Evolutionary conservation across 2,797 vertebrate species (phyloP), one percentile per base, ranked within the genome.

Genomic region (Pseudochaenichthys georgianus): DNA sequence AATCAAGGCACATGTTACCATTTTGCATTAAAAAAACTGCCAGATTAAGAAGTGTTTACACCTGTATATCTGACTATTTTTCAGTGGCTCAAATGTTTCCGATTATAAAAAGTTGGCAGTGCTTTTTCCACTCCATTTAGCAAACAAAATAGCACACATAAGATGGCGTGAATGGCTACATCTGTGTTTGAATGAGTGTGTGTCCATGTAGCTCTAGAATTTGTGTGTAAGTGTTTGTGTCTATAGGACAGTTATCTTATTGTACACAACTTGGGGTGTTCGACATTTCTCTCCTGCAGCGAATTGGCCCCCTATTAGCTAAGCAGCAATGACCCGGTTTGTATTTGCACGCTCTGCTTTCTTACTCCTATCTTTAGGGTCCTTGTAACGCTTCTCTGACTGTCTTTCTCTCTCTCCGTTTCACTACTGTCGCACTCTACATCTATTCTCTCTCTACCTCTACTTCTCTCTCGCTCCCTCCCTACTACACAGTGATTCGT

Each of bases 241-340:
- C 96, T 97, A 92, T 92, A 90, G 96, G 95, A 96, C 94, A 96
- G 97, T 97, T 95, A 96, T 98, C 97, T 98, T 98, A 97, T 98
- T 97, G 98, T 99, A 98, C 97, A 97, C 98, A 99, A 99, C 98
- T 99, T 99, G 97, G 98, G 98, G 97, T 99, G 97, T 99, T 98
- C 97, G 98, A 98, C 97, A 84, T 99, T 99, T 99, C 98, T 99
- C 98, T 99, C 98, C 97, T 97, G 97, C 98, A 99, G 98, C 98
- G 97, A 96, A 97, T 99, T 98, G 98, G 97, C 97, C 98, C 34
- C 97, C 97, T 97, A 97, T 97, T 99, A 99, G 98, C 97, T 99
- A 99, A 99, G 97, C 98, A 97, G 97, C 98, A 97, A 96, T 98
- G 97, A 98, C 97, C 97, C 95, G 97, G 98, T 99, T 99, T 99